Evolutionary conservation across 2,888 invertebrate genomes (phyloP).

Genomic region (Fragum sueziense): DNA sequence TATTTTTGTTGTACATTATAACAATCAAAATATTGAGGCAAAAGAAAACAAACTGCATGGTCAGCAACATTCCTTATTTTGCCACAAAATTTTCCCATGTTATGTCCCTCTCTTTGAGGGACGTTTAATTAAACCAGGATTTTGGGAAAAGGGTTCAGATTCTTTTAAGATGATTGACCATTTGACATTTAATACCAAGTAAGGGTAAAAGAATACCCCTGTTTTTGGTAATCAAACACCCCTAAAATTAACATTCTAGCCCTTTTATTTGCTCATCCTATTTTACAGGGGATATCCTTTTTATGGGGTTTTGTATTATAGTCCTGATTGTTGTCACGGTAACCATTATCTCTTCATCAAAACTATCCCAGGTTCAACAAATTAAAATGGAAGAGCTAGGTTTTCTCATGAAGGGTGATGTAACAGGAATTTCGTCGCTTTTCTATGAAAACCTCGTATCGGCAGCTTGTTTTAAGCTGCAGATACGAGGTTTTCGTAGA

Average conservation of each 20-base stretch:
- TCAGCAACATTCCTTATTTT: not conserved
- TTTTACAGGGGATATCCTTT: not conserved
- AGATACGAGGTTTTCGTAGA: no score
- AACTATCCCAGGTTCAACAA: no score
- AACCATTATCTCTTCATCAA: no score
- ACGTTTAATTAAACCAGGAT: no score
- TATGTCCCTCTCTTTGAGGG: not conserved
- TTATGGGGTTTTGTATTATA: no score
- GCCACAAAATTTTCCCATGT: not conserved
- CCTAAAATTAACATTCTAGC: conserved; percentile 13
- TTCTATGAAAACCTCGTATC: no score
- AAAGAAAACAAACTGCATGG: not conserved
- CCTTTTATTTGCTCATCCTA: conserved; percentile 22
- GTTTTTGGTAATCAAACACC: conserved; percentile 11
- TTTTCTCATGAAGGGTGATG: no score
- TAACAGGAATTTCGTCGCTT: no score
- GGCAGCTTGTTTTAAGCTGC: no score
- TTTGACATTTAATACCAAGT: not conserved
- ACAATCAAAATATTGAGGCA: not conserved
- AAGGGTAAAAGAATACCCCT: not conserved
- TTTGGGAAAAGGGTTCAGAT: not conserved
- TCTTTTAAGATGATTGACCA: not conserved
- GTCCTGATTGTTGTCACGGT: no score
- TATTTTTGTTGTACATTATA: not conserved
- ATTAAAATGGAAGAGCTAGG: no score